A percentile compares a stretch with the other conserved stretches of the same genome.
These are phyloP conservation scores for Heterodera schachtii DNA, from an alignment of 1,140 invertebrate species.

Conservation along the genomic window DNA sequence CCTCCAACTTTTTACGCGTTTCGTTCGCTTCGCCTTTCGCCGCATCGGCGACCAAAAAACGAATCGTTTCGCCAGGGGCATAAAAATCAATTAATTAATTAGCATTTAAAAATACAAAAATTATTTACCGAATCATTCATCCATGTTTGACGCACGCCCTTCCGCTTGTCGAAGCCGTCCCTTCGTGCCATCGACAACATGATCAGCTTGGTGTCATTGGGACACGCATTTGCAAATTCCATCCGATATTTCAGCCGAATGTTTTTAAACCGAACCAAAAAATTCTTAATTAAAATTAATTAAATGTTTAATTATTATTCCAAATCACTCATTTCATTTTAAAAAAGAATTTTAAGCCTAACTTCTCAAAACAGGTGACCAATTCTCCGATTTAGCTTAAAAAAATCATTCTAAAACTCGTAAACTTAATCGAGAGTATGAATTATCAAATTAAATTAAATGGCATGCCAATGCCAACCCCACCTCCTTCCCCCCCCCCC, in stretches of 20 bases:
- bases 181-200: not conserved
- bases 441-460: too few species aligned
- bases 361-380: too few species aligned
- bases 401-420: too few species aligned
- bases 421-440: too few species aligned
- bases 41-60: not conserved
- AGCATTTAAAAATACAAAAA: not conserved
- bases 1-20: not conserved
- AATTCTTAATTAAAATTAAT: not conserved
- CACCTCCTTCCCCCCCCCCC: too few species aligned
- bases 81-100: not conserved
- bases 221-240: not conserved
- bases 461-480: too few species aligned
- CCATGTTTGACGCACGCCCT: slow-evolving; percentile 2
- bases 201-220: not conserved
- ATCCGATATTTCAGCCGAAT: not conserved
- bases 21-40: not conserved
- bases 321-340: not conserved
- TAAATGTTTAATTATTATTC: too few species aligned
- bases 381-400: too few species aligned
- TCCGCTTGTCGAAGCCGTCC: not conserved
- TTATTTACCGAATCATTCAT: slow-evolving; percentile 2
- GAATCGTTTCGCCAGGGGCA: not conserved
- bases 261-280: not conserved
- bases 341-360: too few species aligned